Evolutionary conservation across 2,888 invertebrate species (phyloP), one percentile per base, ranked within the genome.

Genomic region (Dynastes hyllus): DNA sequence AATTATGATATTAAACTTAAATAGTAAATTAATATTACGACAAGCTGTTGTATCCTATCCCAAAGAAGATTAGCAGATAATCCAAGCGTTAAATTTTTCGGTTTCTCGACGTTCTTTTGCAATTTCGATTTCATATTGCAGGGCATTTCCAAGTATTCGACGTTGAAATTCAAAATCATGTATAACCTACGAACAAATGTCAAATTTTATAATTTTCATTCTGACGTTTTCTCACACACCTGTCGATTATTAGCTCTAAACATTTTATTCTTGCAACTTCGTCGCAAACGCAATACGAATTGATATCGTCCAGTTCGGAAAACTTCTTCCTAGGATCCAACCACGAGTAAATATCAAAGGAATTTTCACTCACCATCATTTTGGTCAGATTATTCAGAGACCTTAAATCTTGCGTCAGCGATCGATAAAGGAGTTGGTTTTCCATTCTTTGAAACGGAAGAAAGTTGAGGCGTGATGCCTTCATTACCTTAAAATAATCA

Each of bases 201-300:
- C 32, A 69, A 77, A 55, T 55, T 40, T 61, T 27, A n/a, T 8
- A 1, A n/a, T 63, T 29, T 29, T 11, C 11, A 32, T 13, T 32
- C 40, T 75, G 73, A 67, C 67, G 37, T 58, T 22, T 8, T 22
- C 9, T 16, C 16, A 75, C n/a, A 27, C 27, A 80, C 80, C 80
- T 77, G 67, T 80, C 80, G 27, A 80, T 75, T 45, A 80, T 80
- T 13, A 80, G 61, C 51, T 80, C 77, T 55, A 80, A 53, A 75
- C 77, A 78, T 32, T 67, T 61, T 16, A 78, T 69, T n/a, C 78
- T 67, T 16, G 58, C 69, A n/a, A 40, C 16, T 50, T 75, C 75
- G 16, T 67, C 66, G 11, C 16, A 50, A 29, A 78, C 78, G 32
- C 66, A 78, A n/a, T 63, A 58, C 50, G 73, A 50, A 29, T 40